These are phyloP conservation scores for Bombus affinis DNA, from an alignment of 1,140 invertebrate species.

Conservation along the genomic window DNA sequence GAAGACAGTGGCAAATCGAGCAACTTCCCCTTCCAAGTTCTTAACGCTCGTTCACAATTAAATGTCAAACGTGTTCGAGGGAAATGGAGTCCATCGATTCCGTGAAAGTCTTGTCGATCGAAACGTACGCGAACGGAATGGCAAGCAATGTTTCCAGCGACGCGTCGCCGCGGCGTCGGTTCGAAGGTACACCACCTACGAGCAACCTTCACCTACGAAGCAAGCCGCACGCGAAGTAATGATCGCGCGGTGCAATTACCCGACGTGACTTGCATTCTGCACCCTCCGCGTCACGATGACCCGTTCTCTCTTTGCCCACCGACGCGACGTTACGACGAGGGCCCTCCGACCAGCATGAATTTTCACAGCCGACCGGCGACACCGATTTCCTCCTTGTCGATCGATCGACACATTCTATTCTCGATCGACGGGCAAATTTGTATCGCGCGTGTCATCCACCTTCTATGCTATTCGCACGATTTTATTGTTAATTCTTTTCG, in stretches of 20 bases:
- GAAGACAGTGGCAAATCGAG: not conserved
- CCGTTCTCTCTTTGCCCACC: conserved; percentile 39
- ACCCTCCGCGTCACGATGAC: conserved; percentile 66
- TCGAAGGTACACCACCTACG: conserved; percentile 46
- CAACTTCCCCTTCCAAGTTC: not conserved
- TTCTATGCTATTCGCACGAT: not conserved
- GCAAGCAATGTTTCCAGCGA: conserved; percentile 20
- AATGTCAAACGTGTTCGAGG: not conserved
- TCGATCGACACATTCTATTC: conserved; percentile 24
- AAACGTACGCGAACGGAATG: conserved; percentile 40
- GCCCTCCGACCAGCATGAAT: conserved; percentile 62
- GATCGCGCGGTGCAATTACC: conserved; percentile 76
- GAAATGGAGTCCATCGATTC: not conserved
- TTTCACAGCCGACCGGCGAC: conserved; percentile 45
- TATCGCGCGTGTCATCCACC: conserved; percentile 5
- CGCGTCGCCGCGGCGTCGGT: not conserved
- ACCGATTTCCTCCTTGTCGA: conserved; percentile 35
- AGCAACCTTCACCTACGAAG: conserved; percentile 62
- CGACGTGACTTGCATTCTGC: conserved; percentile 78
- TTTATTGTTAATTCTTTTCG: not conserved
- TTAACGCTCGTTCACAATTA: not conserved
- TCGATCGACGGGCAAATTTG: conserved; percentile 18
- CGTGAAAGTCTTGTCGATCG: conserved; percentile 44
- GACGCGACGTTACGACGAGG: conserved; percentile 46
- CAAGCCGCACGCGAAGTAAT: conserved; percentile 67